Conservation (phyloP, 2,888 invertebrate species). For the Polydrusus pterygomalis region DNA sequence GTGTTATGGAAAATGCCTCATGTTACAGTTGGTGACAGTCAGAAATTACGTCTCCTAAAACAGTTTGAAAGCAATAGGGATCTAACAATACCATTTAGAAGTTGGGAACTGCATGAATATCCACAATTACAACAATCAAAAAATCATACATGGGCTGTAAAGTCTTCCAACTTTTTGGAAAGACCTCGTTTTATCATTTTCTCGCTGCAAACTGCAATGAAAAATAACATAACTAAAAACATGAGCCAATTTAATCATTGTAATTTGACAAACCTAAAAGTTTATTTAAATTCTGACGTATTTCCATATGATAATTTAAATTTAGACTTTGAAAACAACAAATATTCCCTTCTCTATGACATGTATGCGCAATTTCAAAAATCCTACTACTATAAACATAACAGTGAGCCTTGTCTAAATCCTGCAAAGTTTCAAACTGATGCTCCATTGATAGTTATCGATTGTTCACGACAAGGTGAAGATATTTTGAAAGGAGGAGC, state of each 20-base stretch:
- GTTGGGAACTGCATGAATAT: constrained; percentile 68
- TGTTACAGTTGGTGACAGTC: neutral
- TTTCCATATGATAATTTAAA: constrained; percentile 65
- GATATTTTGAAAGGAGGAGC: constrained; percentile 43
- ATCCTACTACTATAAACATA: constrained; percentile 1
- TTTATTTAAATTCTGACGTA: constrained; percentile 61
- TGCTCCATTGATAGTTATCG: constrained; percentile 59
- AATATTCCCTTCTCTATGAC: neutral
- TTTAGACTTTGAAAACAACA: neutral
- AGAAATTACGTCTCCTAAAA: neutral
- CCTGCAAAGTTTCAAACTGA: constrained; percentile 4
- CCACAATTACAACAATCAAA: constrained; percentile 62
- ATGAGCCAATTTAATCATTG: constrained; percentile 59
- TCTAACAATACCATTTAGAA: constrained; percentile 60
- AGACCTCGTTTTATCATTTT: neutral
- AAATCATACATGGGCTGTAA: constrained; percentile 64
- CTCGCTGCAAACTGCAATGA: neutral
- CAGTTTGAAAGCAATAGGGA: neutral
- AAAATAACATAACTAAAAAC: neutral
- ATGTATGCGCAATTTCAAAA: constrained; percentile 8
- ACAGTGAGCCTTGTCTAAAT: constrained; percentile 1
- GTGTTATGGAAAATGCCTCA: neutral
- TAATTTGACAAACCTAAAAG: constrained; percentile 65
- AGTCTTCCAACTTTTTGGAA: neutral
- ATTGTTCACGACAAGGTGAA: constrained; percentile 45